These are phyloP conservation scores for Drosophila meridiana DNA, from an alignment of 2,888 invertebrate species.

Conservation along the genomic window DNA sequence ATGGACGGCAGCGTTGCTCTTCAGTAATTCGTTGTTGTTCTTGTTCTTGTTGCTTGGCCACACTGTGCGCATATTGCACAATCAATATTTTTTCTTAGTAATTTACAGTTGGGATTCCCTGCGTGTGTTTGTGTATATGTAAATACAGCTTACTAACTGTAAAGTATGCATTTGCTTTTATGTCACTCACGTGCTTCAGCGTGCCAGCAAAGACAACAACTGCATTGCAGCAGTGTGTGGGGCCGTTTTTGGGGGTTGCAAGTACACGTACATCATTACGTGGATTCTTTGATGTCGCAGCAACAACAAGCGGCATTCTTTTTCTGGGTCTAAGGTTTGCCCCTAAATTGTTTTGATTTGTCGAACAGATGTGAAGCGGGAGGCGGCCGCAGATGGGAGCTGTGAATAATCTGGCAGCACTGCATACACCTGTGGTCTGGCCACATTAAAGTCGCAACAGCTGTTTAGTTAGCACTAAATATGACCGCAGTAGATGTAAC, in stretches of 20 bases:
- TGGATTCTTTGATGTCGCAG: constrained; percentile 22
- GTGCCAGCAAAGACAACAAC: constrained; percentile 46
- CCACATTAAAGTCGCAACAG: constrained; percentile 16
- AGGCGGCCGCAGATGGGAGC: background rate
- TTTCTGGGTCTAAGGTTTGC: constrained; percentile 24
- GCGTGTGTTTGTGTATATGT: background rate
- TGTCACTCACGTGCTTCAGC: constrained; percentile 53
- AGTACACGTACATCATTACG: constrained; percentile 51
- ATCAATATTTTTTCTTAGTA: constrained; percentile 5
- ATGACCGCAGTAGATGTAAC: background rate
- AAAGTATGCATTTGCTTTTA: constrained; percentile 2
- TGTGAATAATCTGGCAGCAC: constrained; percentile 32
- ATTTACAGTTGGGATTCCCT: constrained; percentile 3
- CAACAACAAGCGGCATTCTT: constrained; percentile 50
- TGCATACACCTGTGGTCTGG: background rate
- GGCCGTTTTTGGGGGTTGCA: constrained; percentile 52
- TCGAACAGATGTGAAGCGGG: constrained; percentile 35
- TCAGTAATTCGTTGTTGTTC: constrained; percentile 8
- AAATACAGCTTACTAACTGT: constrained; percentile 13
- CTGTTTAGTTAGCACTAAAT: constrained; percentile 7
- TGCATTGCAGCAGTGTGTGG: constrained; percentile 52
- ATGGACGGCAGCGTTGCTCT: constrained; percentile 32
- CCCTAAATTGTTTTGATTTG: constrained; percentile 45
- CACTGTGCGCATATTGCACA: constrained; percentile 20
- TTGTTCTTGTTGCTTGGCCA: background rate